Percentiles rank a stretch among this genome's conserved stretches.
Conservation (phyloP, 2,797 vertebrate genomes). For the Sebastes diaconus region DNA sequence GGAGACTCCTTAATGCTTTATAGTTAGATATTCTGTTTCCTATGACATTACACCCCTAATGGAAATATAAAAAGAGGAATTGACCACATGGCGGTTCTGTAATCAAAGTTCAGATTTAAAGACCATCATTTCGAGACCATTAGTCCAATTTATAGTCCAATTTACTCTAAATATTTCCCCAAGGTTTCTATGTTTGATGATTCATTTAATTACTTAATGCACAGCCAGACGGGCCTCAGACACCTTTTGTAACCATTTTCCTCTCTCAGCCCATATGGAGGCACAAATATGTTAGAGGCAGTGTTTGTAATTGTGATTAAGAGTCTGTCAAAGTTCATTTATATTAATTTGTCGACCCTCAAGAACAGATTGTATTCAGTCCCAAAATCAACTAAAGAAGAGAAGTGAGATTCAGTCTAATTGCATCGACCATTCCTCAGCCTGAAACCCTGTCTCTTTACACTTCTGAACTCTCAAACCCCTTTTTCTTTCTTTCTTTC, state of each 20-base stretch:
- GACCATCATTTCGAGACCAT: background rate
- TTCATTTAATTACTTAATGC: background rate
- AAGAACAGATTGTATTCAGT: background rate
- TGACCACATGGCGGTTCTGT: background rate
- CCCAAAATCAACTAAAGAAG: background rate
- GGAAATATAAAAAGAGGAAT: background rate
- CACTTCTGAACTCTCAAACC: constrained; percentile 11
- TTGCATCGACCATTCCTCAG: background rate
- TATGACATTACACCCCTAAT: background rate
- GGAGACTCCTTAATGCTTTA: too few species aligned
- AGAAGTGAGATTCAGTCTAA: background rate
- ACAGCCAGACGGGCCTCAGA: background rate
- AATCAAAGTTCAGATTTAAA: constrained; percentile 1
- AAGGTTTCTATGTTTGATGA: background rate
- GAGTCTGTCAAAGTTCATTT: background rate
- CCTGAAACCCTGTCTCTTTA: constrained; percentile 2
- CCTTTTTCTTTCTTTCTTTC: constrained; percentile 4
- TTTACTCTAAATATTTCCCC: background rate
- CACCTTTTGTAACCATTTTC: background rate
- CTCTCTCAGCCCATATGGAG: background rate
- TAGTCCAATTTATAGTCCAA: background rate
- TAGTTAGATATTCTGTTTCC: background rate
- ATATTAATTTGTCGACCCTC: background rate
- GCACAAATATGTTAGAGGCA: background rate
- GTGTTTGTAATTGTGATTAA: background rate